Percentiles rank a stretch among this genome's conserved stretches.
Conservation (phyloP, 2,113 vertebrate species). For the Gallinago undulata region DNA sequence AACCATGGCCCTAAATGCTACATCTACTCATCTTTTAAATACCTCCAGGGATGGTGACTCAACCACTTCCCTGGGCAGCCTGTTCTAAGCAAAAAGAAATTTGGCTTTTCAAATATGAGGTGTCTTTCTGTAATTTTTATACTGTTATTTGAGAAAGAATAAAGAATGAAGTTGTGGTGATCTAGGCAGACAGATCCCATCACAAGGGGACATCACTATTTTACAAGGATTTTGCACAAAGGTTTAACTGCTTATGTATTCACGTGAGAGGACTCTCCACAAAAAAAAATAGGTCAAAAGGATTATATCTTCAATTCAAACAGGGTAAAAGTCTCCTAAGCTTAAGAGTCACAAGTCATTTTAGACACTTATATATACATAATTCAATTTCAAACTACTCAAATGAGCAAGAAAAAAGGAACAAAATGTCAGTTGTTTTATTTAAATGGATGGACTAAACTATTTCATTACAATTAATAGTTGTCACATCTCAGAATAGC, state of each 20-base stretch:
- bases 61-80: neutral
- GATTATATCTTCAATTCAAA: neutral
- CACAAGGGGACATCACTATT: neutral
- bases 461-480: neutral
- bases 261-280: neutral
- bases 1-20: neutral
- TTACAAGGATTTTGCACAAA: neutral
- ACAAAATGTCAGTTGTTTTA: neutral
- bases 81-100: neutral
- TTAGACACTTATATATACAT: neutral
- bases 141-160: neutral
- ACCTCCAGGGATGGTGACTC: neutral
- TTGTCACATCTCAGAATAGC: neutral
- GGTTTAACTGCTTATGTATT: neutral
- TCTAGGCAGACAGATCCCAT: neutral
- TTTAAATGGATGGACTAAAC: neutral
- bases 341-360: neutral
- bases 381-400: neutral
- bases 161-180: neutral
- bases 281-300: neutral
- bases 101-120: neutral
- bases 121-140: neutral
- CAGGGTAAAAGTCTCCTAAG: neutral
- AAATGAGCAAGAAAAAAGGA: neutral
- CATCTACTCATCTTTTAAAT: accelerated